phyloP scores from a whole-genome alignment of 2,797 vertebrate species.

The Tapirus indicus region DNA sequence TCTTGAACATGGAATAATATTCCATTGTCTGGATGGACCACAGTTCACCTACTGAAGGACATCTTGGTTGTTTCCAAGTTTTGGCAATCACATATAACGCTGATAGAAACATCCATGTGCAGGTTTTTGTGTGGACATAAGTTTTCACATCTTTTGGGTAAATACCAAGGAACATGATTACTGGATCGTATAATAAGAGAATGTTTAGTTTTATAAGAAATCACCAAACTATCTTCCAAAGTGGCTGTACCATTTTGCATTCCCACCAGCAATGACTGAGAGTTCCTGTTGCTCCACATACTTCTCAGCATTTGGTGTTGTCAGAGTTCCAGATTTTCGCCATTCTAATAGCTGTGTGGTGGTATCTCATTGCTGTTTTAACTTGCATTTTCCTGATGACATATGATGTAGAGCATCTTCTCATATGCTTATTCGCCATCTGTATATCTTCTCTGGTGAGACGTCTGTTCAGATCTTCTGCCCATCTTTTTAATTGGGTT shows the following conservation, averaged over 20 bases:
- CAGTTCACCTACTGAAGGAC: background rate
- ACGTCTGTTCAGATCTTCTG: background rate
- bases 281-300: background rate
- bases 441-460: background rate
- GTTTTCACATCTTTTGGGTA: background rate
- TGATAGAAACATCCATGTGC: background rate
- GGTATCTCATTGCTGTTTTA: background rate
- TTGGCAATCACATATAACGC: background rate
- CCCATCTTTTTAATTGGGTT: background rate
- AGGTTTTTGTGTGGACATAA: background rate
- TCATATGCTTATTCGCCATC: background rate
- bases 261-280: background rate
- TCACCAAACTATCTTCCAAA: background rate
- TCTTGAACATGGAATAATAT: background rate
- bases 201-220: background rate
- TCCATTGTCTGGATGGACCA: background rate
- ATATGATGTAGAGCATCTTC: background rate
- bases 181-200: background rate
- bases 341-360: background rate
- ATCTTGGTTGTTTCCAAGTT: too few species aligned
- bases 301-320: fast-evolving
- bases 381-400: background rate
- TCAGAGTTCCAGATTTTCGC: background rate
- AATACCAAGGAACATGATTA: background rate
- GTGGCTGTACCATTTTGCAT: background rate